phyloP scores from a whole-genome alignment of 1,140 invertebrate genomes.

The Heliconius nattereri region DNA sequence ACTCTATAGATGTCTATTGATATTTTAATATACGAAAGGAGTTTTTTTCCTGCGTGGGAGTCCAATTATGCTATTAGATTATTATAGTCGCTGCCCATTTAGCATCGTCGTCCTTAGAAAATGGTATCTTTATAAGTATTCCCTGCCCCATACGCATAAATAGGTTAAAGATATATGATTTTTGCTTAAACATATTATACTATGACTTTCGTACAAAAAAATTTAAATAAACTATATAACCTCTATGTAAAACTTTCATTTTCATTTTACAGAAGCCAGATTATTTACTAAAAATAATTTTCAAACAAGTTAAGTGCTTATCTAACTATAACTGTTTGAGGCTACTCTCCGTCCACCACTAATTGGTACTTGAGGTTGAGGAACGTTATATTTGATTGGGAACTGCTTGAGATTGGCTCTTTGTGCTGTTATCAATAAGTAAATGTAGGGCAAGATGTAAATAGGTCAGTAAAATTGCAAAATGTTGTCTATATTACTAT shows the following conservation, averaged over 20 bases:
- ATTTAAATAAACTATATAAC: too few species aligned
- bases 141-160: too few species aligned
- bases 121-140: too few species aligned
- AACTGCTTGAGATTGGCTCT: constrained; percentile 1
- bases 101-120: background rate
- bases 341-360: background rate
- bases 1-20: background rate
- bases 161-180: too few species aligned
- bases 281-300: background rate
- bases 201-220: too few species aligned
- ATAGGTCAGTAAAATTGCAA: background rate
- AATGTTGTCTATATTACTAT: background rate
- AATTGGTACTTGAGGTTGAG: background rate
- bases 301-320: background rate
- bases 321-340: background rate
- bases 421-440: background rate
- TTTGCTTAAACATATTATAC: too few species aligned
- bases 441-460: background rate
- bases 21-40: background rate
- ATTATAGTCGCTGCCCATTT: background rate
- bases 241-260: too few species aligned
- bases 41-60: background rate
- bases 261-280: too few species aligned
- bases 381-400: background rate
- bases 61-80: background rate